Base-by-base conservation (phyloP, 1,140 invertebrate species). In the Saccostrea echinata region DNA sequence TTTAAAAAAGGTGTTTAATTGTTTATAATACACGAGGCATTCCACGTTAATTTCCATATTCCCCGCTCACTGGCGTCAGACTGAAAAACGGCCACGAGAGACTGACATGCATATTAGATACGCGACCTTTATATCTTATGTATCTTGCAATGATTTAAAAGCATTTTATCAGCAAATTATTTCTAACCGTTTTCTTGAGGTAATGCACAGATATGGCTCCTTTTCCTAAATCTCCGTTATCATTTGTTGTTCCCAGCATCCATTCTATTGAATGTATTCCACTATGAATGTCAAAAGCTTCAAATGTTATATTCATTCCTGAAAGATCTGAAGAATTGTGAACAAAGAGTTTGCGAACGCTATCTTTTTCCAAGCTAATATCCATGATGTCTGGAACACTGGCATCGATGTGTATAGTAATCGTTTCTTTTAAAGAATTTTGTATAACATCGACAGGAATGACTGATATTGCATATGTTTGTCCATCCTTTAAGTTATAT, bases 241-340 rank as follows among this genome's bases (percentile, higher is more conserved):
- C 71, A 16, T 87, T 76, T 16, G 18, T 52, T 35, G 88, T 90
- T 43, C 90, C 90, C 43, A 92, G 53, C 2, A 57, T 30, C 90
- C 90, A 92, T 35, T 88, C 18, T 13, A 92, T 55, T 55, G 86
- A 68, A 13, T 68, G 33, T 35, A 92, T 43, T 81, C 91, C 90
- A 71, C 91, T 90, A 68, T 92, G 90, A 6, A 71, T 30, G 80
- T 92, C 91, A 27, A 86, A 71, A 12, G 90, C 84, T 13, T 89
- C 71, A 64, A 92, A 89, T 68, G 86, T 21, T 9, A 92, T 30
- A 3, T 27, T 35, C 91, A 92, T 92, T 51, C 61, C 87, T 11
- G 91, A 92, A 3, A 92, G 86, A 82, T 92, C 91, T 16, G 84
- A 84, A 33, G 51, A 76, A 85, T 90, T 86, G 83, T 92, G 90